These are phyloP conservation scores for Porites rus DNA, from an alignment of 92 coral and sea anemone genomes.

Conservation along the genomic window DNA sequence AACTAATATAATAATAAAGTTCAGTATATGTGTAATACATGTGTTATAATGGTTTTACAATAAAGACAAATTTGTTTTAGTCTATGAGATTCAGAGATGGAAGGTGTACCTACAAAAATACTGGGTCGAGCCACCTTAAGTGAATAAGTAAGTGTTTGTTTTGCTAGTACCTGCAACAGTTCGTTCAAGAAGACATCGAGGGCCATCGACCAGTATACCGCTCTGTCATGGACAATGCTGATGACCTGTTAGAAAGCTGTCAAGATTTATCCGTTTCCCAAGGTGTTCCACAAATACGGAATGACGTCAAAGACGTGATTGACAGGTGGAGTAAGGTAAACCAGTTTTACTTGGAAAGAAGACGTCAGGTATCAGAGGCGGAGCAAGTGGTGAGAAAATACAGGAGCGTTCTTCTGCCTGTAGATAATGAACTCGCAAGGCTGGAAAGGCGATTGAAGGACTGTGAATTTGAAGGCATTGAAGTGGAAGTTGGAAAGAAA, in stretches of 20 bases:
- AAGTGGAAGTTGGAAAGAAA: conserved; percentile 78
- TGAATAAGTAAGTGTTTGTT: neutral
- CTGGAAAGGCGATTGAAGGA: conserved; percentile 77
- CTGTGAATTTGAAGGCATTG: conserved; percentile 86
- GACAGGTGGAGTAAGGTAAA: conserved; percentile 88
- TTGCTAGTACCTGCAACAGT: conserved; percentile 79
- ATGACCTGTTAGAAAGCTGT: conserved; percentile 83
- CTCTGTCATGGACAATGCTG: conserved; percentile 73
- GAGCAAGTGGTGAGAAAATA: conserved; percentile 87
- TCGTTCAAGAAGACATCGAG: conserved; percentile 94
- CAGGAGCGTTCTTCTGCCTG: conserved; percentile 77
- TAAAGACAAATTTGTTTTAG: no score
- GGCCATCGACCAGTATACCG: conserved; percentile 94
- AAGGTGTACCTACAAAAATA: no score
- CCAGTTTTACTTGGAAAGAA: conserved; percentile 78
- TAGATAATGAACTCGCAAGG: conserved; percentile 82
- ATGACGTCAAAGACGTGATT: conserved; percentile 72
- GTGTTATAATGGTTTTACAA: no score
- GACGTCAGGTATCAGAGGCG: conserved; percentile 80
- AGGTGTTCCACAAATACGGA: conserved; percentile 84
- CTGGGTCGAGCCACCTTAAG: no score
- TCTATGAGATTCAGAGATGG: no score
- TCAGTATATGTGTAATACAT: no score
- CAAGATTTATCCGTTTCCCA: conserved; percentile 78
- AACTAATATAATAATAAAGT: no score